Percentiles rank a stretch among this genome's conserved stretches.
phyloP scores from a whole-genome alignment of 2,113 vertebrate genomes.

The Pituophis catenifer region DNA sequence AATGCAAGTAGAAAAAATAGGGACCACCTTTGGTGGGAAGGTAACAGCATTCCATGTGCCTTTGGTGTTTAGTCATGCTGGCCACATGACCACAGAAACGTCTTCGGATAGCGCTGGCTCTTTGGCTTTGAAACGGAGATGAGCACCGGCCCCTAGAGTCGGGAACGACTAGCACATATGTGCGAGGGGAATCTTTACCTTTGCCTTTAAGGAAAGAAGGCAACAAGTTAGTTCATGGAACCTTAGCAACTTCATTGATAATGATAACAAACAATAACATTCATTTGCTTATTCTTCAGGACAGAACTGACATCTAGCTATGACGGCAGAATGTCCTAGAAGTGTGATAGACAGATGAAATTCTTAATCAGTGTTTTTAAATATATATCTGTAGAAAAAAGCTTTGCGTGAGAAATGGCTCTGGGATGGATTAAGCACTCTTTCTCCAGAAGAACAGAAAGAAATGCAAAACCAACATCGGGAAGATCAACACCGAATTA shows the following conservation, averaged over 20 bases:
- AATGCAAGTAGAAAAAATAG: too few relatives aligned
- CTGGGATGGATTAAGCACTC: constrained; percentile 85
- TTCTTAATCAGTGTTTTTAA: background rate
- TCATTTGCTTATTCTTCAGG: background rate
- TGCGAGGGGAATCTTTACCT: too few relatives aligned
- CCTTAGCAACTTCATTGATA: background rate
- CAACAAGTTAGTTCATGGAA: background rate
- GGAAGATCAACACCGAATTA: constrained; percentile 80
- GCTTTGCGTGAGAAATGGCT: constrained; percentile 92
- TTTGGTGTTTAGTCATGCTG: too few relatives aligned
- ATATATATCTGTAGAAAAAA: constrained; percentile 80
- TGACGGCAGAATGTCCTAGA: background rate
- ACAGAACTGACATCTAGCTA: background rate
- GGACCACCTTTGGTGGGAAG: too few relatives aligned
- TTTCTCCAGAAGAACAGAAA: constrained; percentile 84
- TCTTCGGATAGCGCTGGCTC: too few relatives aligned
- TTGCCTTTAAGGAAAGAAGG: background rate
- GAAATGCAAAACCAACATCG: constrained; percentile 83
- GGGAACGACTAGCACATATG: too few relatives aligned
- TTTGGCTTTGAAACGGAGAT: too few relatives aligned
- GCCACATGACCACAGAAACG: too few relatives aligned
- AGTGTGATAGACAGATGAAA: background rate
- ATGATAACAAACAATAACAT: background rate
- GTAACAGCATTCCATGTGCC: too few relatives aligned
- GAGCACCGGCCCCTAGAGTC: too few relatives aligned